These are phyloP conservation scores for Dolichopus griseipennis DNA, from an alignment of 2,888 invertebrate genomes.

Conservation along the genomic window DNA sequence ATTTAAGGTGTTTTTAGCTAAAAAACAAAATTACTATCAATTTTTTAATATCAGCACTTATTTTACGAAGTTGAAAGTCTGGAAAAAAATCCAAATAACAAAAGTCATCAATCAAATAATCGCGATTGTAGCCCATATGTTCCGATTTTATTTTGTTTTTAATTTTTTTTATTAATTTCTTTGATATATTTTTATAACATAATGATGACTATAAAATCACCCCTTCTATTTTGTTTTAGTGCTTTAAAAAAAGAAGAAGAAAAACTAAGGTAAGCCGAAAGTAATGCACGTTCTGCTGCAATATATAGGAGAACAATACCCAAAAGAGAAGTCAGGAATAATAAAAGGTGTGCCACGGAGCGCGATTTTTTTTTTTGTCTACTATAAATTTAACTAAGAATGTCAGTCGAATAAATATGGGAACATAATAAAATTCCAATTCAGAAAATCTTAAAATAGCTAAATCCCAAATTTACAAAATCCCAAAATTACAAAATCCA, in stretches of 20 bases:
- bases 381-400: too few species aligned
- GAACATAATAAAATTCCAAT: too few species aligned
- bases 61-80: neutral
- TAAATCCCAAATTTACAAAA: too few species aligned
- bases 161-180: neutral
- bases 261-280: too few species aligned
- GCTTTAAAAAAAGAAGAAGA: too few species aligned
- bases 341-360: neutral
- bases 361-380: neutral
- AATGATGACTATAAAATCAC: neutral
- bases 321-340: neutral
- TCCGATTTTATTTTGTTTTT: neutral
- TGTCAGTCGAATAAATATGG: too few species aligned
- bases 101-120: neutral
- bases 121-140: neutral
- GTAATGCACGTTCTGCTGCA: too few species aligned
- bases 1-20: neutral
- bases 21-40: neutral
- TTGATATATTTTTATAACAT: neutral
- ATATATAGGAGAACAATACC: neutral
- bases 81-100: neutral
- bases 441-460: too few species aligned
- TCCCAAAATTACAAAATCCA: too few species aligned
- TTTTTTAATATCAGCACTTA: neutral
- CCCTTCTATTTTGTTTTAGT: too few species aligned